Evolutionary conservation across 2,113 vertebrate genomes (phyloP).

Genomic region (Mastomys coucha): DNA sequence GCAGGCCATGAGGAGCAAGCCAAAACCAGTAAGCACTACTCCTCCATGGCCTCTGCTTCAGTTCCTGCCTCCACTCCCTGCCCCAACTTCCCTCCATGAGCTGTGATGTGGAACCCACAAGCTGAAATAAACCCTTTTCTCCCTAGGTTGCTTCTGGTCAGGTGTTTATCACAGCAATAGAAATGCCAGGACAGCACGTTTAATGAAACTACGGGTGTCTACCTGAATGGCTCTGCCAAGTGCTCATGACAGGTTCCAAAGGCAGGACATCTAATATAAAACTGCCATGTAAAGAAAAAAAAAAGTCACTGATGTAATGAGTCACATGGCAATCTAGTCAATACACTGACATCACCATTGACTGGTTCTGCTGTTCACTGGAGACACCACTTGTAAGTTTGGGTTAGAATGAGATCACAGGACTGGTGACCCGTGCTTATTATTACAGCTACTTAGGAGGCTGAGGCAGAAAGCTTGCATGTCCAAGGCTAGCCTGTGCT

Average conservation of each 20-base stretch:
- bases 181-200: background rate
- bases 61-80: background rate
- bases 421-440: background rate
- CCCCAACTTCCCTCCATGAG: background rate
- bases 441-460: background rate
- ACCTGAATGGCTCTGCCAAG: background rate
- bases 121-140: background rate
- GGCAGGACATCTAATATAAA: background rate
- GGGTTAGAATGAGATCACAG: background rate
- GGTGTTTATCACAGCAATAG: background rate
- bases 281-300: background rate
- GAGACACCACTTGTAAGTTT: background rate
- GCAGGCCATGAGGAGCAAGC: background rate
- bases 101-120: background rate
- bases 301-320: background rate
- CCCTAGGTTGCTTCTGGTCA: background rate
- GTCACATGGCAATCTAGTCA: background rate
- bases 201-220: background rate
- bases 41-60: background rate
- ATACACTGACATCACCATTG: background rate
- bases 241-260: background rate
- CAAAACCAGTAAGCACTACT: background rate
- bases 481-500: background rate
- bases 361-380: background rate
- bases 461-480: background rate